phyloP scores from a whole-genome alignment of 2,888 invertebrate genomes.

The Metopia argyrocephala region DNA sequence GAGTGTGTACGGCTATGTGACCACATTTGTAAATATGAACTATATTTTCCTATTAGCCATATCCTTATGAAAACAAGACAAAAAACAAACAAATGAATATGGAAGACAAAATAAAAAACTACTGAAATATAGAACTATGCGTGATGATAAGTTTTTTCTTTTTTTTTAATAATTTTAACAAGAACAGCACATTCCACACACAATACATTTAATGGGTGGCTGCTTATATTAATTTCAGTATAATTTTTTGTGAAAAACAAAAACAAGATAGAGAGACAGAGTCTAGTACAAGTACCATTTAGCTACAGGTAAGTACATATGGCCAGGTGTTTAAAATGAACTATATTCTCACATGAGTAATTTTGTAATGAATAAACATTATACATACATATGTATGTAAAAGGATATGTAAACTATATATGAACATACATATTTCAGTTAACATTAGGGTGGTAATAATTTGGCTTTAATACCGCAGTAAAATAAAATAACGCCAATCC shows the following conservation, averaged over 20 bases:
- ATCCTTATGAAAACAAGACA: background rate
- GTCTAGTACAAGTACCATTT: background rate
- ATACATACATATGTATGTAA: background rate
- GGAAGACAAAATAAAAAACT: background rate
- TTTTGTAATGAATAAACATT: constrained; percentile 8
- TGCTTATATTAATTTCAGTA: background rate
- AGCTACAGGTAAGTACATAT: constrained; percentile 2
- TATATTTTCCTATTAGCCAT: constrained; percentile 13
- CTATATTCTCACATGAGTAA: constrained; percentile 25
- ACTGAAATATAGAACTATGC: background rate
- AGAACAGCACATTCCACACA: background rate
- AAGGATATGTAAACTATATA: background rate
- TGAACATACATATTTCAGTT: background rate
- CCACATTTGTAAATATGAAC: constrained; percentile 9
- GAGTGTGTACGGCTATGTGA: background rate
- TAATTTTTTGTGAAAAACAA: background rate
- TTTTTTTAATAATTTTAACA: background rate
- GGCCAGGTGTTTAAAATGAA: constrained; percentile 25
- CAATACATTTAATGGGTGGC: background rate
- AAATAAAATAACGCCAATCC: too few relatives aligned
- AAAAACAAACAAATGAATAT: background rate
- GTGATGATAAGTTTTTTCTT: constrained; percentile 24
- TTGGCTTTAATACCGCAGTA: too few relatives aligned
- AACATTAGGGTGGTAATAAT: background rate
- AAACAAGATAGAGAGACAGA: background rate